Percentiles rank a stretch among this genome's conserved stretches.
These are phyloP conservation scores for Agrilus biguttatus DNA, from an alignment of 2,888 invertebrate genomes.

Conservation along the genomic window DNA sequence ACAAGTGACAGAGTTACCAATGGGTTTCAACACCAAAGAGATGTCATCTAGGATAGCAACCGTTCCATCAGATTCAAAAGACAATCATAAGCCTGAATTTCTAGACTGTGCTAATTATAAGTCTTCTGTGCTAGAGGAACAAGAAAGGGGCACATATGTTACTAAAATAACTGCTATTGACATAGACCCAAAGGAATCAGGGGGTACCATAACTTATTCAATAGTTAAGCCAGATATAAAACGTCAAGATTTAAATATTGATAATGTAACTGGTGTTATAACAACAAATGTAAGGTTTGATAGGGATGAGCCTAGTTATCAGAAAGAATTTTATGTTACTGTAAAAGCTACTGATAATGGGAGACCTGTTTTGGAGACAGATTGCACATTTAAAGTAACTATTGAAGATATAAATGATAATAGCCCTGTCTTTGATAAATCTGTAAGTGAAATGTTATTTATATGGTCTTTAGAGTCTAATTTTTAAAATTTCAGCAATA, in stretches of 20 bases:
- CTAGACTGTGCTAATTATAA: conserved; percentile 69
- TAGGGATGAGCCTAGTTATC: conserved; percentile 76
- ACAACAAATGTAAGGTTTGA: conserved; percentile 67
- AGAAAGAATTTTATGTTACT: conserved; percentile 71
- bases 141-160: conserved; percentile 54
- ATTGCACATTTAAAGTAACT: conserved; percentile 83
- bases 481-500: conserved; percentile 38
- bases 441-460: conserved; percentile 38
- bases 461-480: conserved; percentile 13
- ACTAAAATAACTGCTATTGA: conserved; percentile 62
- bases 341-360: conserved; percentile 90
- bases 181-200: conserved; percentile 56
- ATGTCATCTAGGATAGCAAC: too few species aligned
- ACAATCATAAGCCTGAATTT: conserved; percentile 82
- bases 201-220: conserved; percentile 70
- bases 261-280: conserved; percentile 61
- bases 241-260: conserved; percentile 64
- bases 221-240: conserved; percentile 64
- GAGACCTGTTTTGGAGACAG: conserved; percentile 75
- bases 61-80: conserved; percentile 14
- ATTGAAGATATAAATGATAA: conserved; percentile 93
- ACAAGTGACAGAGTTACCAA: too few species aligned
- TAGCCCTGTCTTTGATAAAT: conserved; percentile 64
- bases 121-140: conserved; percentile 65
- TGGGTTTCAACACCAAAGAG: too few species aligned